Evolutionary conservation across 2,888 invertebrate genomes (phyloP), one percentile per base, ranked within the genome.

Genomic region (Perizoma affinitatum): DNA sequence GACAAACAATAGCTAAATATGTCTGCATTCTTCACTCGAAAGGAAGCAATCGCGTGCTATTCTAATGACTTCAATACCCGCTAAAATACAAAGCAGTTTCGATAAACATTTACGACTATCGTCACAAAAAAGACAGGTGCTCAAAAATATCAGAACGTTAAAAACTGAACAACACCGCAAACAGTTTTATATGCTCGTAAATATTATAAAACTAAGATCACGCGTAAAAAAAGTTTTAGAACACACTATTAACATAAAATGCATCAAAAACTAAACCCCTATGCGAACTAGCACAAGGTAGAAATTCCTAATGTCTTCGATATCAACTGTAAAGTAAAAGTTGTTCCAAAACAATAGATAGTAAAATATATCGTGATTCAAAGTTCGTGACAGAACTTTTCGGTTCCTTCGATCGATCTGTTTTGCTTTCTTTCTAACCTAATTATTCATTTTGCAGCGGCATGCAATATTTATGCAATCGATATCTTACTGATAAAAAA

Each of bases 131-230:
- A 76, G 85, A 83, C 86, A 87, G 87, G 87, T 87, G 87, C 87
- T 84, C 72, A 82, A 81, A 82, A 82, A 74, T 78, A 81, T 77
- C 73, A 76, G 76, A 82, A 60, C 54, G 80, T 52, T 61, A 61
- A 61, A 59, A 82, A 76, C 73, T 69, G 78, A 79, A 84, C 88
- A 86, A 67, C 75, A 81, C 90, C 90, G 87, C 90, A 86, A 85
- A 89, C 91, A 86, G 81, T 90, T 90, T 91, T 91, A 92, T 90
- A 84, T 82, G 84, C 67, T 58, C 78, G 83, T 91, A 90, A 91
- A 90, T 88, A 88, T 80, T 82, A 84, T 77, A 73, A 80, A 79
- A 82, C 79, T 75, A 75, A 79, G 82, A 80, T 79, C 76, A 57
- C 60, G 50, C 50, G 57, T 70, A 69, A 61, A 68, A 42, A 67